phyloP scores from a whole-genome alignment of 2,797 vertebrate species.

The Molothrus aeneus region DNA sequence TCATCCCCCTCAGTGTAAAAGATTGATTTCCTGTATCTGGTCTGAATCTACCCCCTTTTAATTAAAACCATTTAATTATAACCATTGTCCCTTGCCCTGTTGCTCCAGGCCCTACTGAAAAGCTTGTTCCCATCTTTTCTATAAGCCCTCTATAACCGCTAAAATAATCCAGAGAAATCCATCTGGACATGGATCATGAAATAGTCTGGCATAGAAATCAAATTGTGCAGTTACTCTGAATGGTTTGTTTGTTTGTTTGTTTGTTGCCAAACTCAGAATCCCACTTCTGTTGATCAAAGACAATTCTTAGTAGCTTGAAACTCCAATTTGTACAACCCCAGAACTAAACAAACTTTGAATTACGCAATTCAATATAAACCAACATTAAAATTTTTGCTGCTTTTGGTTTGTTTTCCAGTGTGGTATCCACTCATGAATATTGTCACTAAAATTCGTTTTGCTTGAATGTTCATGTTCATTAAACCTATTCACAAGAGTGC shows the following conservation, averaged over 20 bases:
- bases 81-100: neutral
- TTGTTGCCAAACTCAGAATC: neutral
- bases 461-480: neutral
- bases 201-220: neutral
- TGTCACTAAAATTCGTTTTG: neutral
- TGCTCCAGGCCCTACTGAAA: neutral
- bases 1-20: neutral
- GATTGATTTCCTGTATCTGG: neutral
- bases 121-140: neutral
- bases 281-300: neutral
- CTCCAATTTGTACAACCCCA: neutral
- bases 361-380: neutral
- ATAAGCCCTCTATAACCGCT: neutral
- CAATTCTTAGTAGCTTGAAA: neutral
- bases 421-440: neutral
- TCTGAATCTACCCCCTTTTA: neutral
- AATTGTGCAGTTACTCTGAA: neutral
- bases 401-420: neutral
- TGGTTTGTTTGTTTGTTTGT: neutral
- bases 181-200: neutral
- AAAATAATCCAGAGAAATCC: neutral
- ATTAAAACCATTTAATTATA: neutral
- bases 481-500: neutral
- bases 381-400: neutral
- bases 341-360: neutral